These are phyloP conservation scores for Speoplatyrhinus poulsoni DNA, from an alignment of 2,113 vertebrate species.

Conservation along the genomic window DNA sequence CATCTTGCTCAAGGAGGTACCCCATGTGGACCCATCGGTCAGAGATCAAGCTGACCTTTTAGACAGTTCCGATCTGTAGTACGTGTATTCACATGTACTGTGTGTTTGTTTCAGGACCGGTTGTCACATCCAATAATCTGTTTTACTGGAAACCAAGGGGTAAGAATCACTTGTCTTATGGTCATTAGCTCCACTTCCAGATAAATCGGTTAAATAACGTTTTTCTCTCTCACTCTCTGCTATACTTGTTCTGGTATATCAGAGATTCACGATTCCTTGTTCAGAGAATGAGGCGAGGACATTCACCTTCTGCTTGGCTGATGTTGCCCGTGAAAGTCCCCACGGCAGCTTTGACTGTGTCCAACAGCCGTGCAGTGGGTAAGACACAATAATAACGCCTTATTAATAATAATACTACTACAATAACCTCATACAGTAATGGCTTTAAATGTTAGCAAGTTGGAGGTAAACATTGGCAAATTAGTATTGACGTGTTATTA, in stretches of 20 bases:
- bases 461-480: too few relatives aligned
- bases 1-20: too few relatives aligned
- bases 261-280: conserved; percentile 86
- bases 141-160: conserved; percentile 91
- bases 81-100: background rate
- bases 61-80: too few relatives aligned
- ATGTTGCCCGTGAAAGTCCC: conserved; percentile 84
- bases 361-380: conserved; percentile 84
- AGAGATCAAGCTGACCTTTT: too few relatives aligned
- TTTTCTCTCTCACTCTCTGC: background rate
- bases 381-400: conserved; percentile 32
- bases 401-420: background rate
- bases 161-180: conserved; percentile 60
- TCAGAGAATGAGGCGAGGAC: conserved; percentile 73
- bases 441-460: background rate
- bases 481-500: too few relatives aligned
- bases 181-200: background rate
- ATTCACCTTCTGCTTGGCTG: conserved; percentile 87
- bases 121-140: conserved; percentile 80
- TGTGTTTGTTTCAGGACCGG: conserved; percentile 69
- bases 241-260: background rate
- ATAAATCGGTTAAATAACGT: background rate
- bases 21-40: too few relatives aligned
- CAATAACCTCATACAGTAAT: background rate
- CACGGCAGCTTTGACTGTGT: conserved; percentile 91